Percentiles rank a stretch among this genome's conserved stretches.
phyloP scores from a whole-genome alignment of 1,140 invertebrate genomes.

The Colletes latitarsis region DNA sequence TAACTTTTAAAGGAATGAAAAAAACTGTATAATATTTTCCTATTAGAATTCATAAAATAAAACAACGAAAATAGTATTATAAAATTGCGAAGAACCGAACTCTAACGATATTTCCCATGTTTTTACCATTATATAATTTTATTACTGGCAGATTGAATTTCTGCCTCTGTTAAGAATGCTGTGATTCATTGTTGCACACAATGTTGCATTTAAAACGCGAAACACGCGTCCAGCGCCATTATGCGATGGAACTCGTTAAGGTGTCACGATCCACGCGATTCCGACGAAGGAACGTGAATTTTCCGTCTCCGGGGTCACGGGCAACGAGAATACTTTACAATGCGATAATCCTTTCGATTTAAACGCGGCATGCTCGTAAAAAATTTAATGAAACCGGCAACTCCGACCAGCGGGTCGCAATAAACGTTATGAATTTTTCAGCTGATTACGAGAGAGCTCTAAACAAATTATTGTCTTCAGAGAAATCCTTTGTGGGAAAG shows the following conservation, averaged over 20 bases:
- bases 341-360: constrained; percentile 8
- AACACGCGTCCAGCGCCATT: not conserved
- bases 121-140: no score
- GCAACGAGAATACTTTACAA: not conserved
- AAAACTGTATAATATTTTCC: no score
- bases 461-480: constrained; percentile 5
- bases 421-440: constrained; percentile 30
- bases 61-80: no score
- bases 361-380: not conserved
- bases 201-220: no score
- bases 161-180: no score
- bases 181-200: no score
- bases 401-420: not conserved
- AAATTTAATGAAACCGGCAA: constrained; percentile 34
- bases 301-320: not conserved
- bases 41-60: no score
- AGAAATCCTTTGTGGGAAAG: not conserved
- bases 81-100: no score
- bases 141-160: not conserved
- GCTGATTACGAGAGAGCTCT: not conserved
- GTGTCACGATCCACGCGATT: not conserved
- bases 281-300: not conserved
- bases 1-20: no score
- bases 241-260: not conserved
- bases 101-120: no score